Evolutionary conservation across 2,888 invertebrate genomes (phyloP).

Genomic region (Sphinx pinastri): DNA sequence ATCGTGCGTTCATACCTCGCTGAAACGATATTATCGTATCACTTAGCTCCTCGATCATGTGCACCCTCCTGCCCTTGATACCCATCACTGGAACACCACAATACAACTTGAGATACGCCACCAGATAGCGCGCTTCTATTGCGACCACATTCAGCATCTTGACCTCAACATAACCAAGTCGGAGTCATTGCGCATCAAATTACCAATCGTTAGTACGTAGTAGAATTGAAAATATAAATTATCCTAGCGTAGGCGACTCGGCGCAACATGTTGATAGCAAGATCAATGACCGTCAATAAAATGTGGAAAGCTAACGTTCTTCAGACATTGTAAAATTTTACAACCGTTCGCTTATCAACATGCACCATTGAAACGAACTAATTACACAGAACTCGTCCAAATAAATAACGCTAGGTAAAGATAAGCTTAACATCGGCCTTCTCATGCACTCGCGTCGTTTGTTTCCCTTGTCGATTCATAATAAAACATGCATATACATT

Average conservation of each 20-base stretch:
- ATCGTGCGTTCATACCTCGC: conserved; percentile 92
- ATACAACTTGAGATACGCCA: conserved; percentile 63
- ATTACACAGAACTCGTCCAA: conserved; percentile 50
- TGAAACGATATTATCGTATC: conserved; percentile 99
- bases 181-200: neutral
- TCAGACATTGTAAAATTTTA: conserved; percentile 4
- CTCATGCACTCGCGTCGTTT: conserved; percentile 56
- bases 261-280: conserved; percentile 32
- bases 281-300: conserved; percentile 27
- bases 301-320: conserved; percentile 1
- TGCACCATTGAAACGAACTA: conserved; percentile 50
- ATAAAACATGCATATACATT: conserved; percentile 20
- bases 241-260: neutral
- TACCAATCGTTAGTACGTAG: neutral
- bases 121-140: conserved; percentile 20
- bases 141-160: conserved; percentile 17
- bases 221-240: neutral
- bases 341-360: conserved; percentile 34
- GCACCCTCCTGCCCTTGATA: conserved; percentile 98
- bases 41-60: conserved; percentile 99
- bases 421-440: conserved; percentile 55
- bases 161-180: conserved; percentile 27
- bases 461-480: conserved; percentile 33
- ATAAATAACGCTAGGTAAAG: conserved; percentile 51
- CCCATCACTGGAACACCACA: conserved; percentile 95